Conservation (phyloP, 2,113 vertebrate genomes). For the Opisthocomus hoazin region DNA sequence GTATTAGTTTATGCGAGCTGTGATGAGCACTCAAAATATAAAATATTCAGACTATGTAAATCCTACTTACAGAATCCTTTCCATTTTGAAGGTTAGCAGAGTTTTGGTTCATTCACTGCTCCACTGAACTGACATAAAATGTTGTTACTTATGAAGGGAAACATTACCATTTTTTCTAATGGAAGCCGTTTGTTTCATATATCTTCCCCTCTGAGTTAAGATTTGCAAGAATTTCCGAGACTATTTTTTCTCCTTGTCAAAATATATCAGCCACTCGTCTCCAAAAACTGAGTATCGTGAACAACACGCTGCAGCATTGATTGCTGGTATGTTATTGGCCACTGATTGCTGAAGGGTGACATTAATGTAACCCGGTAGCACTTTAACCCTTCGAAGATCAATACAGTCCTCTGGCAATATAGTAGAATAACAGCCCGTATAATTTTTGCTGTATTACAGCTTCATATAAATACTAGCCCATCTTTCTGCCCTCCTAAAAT, state of each 20-base stretch:
- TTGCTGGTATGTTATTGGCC: conserved; percentile 61
- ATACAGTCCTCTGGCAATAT: neutral
- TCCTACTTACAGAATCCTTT: conserved; percentile 65
- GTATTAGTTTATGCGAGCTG: conserved; percentile 51
- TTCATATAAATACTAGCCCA: neutral
- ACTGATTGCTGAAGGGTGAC: conserved; percentile 55
- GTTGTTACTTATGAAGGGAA: conserved; percentile 63
- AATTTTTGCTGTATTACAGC: neutral
- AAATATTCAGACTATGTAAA: conserved; percentile 74
- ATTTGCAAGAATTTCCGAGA: conserved; percentile 31
- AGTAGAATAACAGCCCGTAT: neutral
- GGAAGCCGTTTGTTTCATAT: conserved; percentile 52
- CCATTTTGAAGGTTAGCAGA: conserved; percentile 66
- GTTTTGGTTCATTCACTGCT: conserved; percentile 65
- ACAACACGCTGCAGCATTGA: conserved; percentile 45
- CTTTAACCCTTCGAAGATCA: conserved; percentile 65
- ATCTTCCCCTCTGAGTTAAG: conserved; percentile 41
- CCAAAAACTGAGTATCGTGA: conserved; percentile 38
- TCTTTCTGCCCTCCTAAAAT: neutral
- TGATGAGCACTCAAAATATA: conserved; percentile 66
- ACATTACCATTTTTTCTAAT: conserved; percentile 58
- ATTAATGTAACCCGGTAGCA: conserved; percentile 42
- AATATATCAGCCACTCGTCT: conserved; percentile 46
- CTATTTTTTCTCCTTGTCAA: conserved; percentile 40
- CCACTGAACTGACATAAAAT: conserved; percentile 62